Evolutionary conservation across 2,797 vertebrate genomes (phyloP), one percentile per base, ranked within the genome.

Genomic region (Parauchenoglanis punctatus): DNA sequence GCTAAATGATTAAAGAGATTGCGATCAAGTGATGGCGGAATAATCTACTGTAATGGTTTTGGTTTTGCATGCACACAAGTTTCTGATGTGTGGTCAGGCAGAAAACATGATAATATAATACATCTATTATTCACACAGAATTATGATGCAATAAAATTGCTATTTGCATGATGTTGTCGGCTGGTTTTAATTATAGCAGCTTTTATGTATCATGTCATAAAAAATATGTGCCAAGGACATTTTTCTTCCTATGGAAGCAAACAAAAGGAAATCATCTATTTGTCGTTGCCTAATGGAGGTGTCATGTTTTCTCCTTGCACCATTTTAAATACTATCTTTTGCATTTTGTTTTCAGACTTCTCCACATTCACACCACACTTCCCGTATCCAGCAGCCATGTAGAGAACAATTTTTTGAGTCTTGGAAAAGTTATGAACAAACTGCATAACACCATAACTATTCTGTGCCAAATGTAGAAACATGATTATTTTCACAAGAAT

Each of bases 141-240:
- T 20, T 56, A 78, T 35, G 28, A 35, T 4, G 17, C 52, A 28
- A 78, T 78, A 58, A 78, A 78, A 58, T 56, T 35, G 5, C 17
- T 78, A 78, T 56, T 78, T 78, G 18, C 18, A 2, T 56, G 76
- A 78, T 23, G 52, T 31, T 52, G 76, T 35, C 2, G 17, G 54
- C 76, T 58, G 76, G 52, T 58, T 77, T 54, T 82, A 63, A 83
- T 78, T 70, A 87, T 63, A 63, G 46, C 67, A 73, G 56, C 12
- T 76, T 83, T 75, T 56, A 83, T 31, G 52, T 59, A 63, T 75
- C 61, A 44, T 70, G 80, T 61, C 56, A 52, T 78, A 31, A 52
- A 72, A 23, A 76, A 80, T 80, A 80, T 4, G 4, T 80, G 77
- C 56, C 56, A 80, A 80, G 54, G 56, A 23, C 31, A 59, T 80